Conservation (phyloP, 2,888 invertebrate species). For the Standfussiana lucernea region DNA sequence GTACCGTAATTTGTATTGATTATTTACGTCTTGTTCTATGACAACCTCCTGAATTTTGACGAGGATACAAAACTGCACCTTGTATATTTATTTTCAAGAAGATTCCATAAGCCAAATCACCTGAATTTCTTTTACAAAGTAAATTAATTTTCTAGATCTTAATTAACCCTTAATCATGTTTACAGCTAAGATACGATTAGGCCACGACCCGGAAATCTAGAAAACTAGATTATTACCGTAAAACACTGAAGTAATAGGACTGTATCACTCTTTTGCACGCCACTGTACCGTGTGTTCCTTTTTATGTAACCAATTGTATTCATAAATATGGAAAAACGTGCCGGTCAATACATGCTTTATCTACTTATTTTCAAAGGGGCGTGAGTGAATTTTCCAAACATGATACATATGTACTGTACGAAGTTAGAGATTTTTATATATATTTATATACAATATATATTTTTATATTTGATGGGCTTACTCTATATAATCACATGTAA, state of each 20-base stretch:
- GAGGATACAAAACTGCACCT: no score
- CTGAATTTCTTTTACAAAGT: background rate
- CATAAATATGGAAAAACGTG: slow-evolving; percentile 48
- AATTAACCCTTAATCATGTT: background rate
- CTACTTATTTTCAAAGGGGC: slow-evolving; percentile 22
- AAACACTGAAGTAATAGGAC: background rate
- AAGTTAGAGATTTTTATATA: background rate
- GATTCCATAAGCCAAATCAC: no score
- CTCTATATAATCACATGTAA: background rate
- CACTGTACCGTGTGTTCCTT: slow-evolving; percentile 7
- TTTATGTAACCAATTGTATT: slow-evolving; percentile 33
- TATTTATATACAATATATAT: no score
- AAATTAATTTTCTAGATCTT: no score
- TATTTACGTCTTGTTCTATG: no score
- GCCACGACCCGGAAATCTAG: slow-evolving; percentile 17
- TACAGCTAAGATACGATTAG: background rate
- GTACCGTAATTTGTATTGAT: no score
- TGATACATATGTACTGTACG: background rate
- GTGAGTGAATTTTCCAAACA: slow-evolving; percentile 43
- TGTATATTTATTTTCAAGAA: no score
- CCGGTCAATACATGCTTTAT: slow-evolving; percentile 25
- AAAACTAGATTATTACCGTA: slow-evolving; percentile 11
- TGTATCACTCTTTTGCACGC: slow-evolving; percentile 33
- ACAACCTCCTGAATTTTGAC: no score
- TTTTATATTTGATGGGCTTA: no score